phyloP scores from a whole-genome alignment of 2,113 vertebrate species.

The Gracilinanus agilis region DNA sequence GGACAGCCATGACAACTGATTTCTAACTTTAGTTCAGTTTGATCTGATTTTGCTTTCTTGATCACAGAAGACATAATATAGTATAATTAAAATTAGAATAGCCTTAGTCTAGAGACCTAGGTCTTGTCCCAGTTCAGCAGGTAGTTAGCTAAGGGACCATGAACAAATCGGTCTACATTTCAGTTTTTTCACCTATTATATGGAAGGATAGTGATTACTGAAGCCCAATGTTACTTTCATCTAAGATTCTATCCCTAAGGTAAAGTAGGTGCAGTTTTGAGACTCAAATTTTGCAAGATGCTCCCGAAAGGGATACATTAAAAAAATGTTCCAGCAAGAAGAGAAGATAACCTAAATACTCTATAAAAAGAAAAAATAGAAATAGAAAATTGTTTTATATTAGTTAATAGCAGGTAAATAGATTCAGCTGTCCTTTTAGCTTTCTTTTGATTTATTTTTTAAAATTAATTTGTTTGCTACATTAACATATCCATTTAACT shows the following conservation, averaged over 20 bases:
- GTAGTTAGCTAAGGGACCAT: neutral
- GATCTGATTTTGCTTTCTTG: constrained; percentile 52
- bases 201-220: neutral
- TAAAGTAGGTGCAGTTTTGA: constrained; percentile 37
- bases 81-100: neutral
- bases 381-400: neutral
- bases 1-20: constrained; percentile 13
- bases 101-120: neutral
- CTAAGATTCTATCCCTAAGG: constrained; percentile 20
- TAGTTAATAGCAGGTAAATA: constrained; percentile 20
- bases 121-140: neutral
- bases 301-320: constrained; percentile 9
- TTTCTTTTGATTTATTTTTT: neutral
- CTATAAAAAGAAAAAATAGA: neutral
- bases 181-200: neutral
- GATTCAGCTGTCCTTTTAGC: neutral
- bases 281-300: constrained; percentile 3
- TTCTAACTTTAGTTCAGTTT: constrained; percentile 51
- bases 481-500: no score
- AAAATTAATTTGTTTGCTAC: no score
- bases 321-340: neutral
- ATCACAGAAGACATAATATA: neutral
- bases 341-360: neutral
- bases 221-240: neutral
- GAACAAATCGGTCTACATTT: neutral